phyloP scores from a whole-genome alignment of 1,140 invertebrate genomes.

The roundworm (Caenorhabditis elegans) region DNA sequence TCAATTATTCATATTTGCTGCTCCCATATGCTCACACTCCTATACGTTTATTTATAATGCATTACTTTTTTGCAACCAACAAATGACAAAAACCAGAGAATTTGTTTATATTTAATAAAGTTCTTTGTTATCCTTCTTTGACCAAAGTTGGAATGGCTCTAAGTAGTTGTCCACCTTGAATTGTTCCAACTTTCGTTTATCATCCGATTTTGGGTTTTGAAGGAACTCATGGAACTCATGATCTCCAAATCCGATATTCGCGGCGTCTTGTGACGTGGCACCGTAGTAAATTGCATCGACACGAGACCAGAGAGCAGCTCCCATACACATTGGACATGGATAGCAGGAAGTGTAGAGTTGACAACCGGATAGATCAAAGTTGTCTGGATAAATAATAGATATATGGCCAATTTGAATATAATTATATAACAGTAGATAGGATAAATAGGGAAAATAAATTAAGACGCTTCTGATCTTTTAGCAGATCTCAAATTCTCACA shows the following conservation, averaged over 20 bases:
- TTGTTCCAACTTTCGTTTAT: not conserved
- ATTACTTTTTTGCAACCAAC: not conserved
- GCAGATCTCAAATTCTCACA: too few species aligned
- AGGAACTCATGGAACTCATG: conserved; percentile 56
- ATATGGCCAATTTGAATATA: too few species aligned
- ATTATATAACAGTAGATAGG: too few species aligned
- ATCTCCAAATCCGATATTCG: conserved; percentile 54
- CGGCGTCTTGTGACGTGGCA: conserved; percentile 54
- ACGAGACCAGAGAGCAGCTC: conserved; percentile 56
- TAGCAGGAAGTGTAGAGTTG: conserved; percentile 61
- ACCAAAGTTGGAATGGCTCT: not conserved
- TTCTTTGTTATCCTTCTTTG: not conserved
- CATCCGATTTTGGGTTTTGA: not conserved
- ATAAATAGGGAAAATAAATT: too few species aligned
- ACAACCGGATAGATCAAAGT: conserved; percentile 55
- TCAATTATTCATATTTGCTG: too few species aligned
- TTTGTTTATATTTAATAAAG: not conserved
- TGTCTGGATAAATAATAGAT: conserved; percentile 16
- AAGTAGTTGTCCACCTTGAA: not conserved
- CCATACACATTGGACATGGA: conserved; percentile 65
- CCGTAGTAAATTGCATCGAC: conserved; percentile 59
- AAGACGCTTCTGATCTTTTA: too few species aligned
- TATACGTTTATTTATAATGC: too few species aligned
- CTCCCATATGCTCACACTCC: too few species aligned
- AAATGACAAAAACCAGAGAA: not conserved